Base-by-base conservation (phyloP, 2,797 vertebrate species). In the Glyptemys insculpta region DNA sequence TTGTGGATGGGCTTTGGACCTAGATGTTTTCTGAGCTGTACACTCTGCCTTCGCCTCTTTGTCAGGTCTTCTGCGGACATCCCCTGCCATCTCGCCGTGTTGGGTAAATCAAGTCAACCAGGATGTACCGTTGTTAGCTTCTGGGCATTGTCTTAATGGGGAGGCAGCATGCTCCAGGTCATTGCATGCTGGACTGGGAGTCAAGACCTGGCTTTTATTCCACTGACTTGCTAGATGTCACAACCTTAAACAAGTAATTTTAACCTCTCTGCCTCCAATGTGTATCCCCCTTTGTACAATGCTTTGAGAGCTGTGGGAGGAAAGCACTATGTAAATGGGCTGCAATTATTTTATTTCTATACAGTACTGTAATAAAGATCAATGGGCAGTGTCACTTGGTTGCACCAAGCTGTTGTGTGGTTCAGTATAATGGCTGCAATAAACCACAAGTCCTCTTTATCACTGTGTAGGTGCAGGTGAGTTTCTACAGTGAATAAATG, bases 341-440 rank as follows among this genome's bases (percentile, higher is more conserved):
- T 92, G 89, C 90, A 95, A 11, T 92, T 44, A 89, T 85, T 91
- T 94, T 23, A 53, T 91, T 90, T 90, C 91, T 57, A 41, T n/a
- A 54, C 78, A 65, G 83, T 86, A 44, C 68, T 21, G 37, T 44
- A 12, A 12, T 44, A 89, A 94, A 97, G 87, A 85, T 31, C 90
- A 81, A 82, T 89, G 92, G 34, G 88, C 2, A 50, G 29, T 90
- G 56, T 18, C 34, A 3, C 0, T 0, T 29, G 34, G 15, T 5
- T 86, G 3, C 86, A 88, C 57, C 86, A 83, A 74, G 83, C 79
- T 76, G 83, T 79, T 49, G 34, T 18, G 16, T 65, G 34, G 34
- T 65, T 65, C 62, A n/a, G 34, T 65, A 18, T n/a, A n/a, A n/a
- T 65, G 50, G 27, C 23, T 83, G 62, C 27, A 57, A 37, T 80